These are phyloP conservation scores for Rosalia funebris DNA, from an alignment of 2,888 invertebrate species.

Conservation along the genomic window DNA sequence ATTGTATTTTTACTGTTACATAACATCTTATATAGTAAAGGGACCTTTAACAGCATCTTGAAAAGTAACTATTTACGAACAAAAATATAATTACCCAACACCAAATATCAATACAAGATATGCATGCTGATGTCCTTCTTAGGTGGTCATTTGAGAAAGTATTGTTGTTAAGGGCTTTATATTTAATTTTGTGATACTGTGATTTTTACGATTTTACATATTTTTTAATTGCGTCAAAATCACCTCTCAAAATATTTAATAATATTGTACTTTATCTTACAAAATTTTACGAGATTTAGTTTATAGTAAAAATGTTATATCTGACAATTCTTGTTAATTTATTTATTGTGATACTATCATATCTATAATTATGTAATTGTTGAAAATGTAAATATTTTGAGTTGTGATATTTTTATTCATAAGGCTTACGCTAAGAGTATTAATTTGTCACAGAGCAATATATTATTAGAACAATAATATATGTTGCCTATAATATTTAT, in stretches of 20 bases:
- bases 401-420: constrained; percentile 10
- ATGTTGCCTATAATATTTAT: constrained; percentile 43
- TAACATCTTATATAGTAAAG: not conserved
- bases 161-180: not conserved
- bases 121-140: no score
- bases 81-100: constrained; percentile 4
- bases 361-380: constrained; percentile 26
- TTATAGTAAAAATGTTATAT: not conserved
- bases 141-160: no score
- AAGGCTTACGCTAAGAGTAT: constrained; percentile 31
- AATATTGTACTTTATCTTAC: not conserved
- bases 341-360: constrained; percentile 32
- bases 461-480: constrained; percentile 50
- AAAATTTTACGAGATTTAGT: not conserved
- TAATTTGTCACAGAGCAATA: constrained; percentile 51
- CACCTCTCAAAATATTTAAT: not conserved
- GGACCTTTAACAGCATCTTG: not conserved
- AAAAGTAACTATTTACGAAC: not conserved
- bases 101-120: no score
- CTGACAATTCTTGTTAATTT: constrained; percentile 22
- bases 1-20: constrained; percentile 10
- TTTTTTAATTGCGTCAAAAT: not conserved
- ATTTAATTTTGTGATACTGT: constrained; percentile 24
- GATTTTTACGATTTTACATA: constrained; percentile 11
- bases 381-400: constrained; percentile 21